Base-by-base conservation (phyloP, 2,888 invertebrate species). In the Osedax fenrisi region DNA sequence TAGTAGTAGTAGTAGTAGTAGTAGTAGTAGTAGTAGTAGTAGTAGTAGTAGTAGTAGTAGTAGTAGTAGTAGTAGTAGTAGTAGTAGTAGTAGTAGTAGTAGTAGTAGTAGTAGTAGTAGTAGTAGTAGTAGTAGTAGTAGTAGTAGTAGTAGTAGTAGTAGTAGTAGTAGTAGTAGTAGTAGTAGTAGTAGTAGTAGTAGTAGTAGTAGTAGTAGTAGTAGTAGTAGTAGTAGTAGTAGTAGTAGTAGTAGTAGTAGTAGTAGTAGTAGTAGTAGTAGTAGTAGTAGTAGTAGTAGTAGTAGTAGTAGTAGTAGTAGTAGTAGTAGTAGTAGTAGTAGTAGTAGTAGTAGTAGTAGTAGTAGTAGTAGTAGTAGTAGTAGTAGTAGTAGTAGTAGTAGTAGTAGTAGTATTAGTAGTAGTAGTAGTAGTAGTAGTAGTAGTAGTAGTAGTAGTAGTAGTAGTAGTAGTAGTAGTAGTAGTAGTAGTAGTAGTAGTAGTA, bases 21-120 rank as follows among this genome's bases (percentile, higher is more conserved):
- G 27, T 41, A 41, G 69, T 72, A 71, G 41, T 74, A 71, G 69
- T 74, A 71, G 56, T 72, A 27, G 27, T 41, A 56, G 69, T 74
- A 71, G 69, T 71, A 71, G 69, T 10, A 71, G 69, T 74, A 71
- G 69, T 72, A 71, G 69, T 74, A 71, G 69, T 56, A 71, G 2
- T 71, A 71, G 59, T 24, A 71, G 56, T 41, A 71, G 69, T 26
- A 71, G 69, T 74, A 71, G 41, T 25, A 25, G 70, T 70, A 70
- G 70, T 26, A 70, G 26, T 70, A 70, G 27, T 26, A 25, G 27
- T 66, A 66, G 67, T 5, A 21, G 67, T 66, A 66, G 61, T 61
- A 66, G 26, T 10, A 67, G 61, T 2, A 61, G 61, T 61, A 61
- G 61, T 61, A 61, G 61, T 64, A 73, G 26, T 68, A 66, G 61